Evolutionary conservation across 1,140 invertebrate genomes (phyloP).

Genomic region (Drosophila repleta): DNA sequence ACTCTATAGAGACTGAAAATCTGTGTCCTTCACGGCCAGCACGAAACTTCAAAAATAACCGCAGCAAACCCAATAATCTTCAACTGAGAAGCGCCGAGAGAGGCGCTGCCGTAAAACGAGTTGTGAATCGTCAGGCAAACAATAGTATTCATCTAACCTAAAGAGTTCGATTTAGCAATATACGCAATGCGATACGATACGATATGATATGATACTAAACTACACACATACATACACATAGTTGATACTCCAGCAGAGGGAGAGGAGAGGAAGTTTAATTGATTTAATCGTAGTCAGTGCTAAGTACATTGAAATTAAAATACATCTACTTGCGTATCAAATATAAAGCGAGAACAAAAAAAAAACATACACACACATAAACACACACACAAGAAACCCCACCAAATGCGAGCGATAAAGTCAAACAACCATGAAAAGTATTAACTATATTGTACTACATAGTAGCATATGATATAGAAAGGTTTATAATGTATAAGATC

Average conservation of each 20-base stretch:
- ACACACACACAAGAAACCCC: constrained; percentile 57
- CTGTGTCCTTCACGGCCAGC: background rate
- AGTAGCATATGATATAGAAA: constrained; percentile 43
- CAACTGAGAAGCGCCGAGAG: constrained; percentile 28
- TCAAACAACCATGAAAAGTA: constrained; percentile 50
- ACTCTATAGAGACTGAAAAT: constrained; percentile 15
- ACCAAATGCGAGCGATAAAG: constrained; percentile 61
- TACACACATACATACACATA: constrained; percentile 4
- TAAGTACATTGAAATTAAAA: constrained; percentile 32
- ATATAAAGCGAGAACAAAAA: constrained; percentile 13
- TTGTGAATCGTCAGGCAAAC: constrained; percentile 34
- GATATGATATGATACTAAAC: constrained; percentile 9
- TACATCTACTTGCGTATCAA: constrained; percentile 25
- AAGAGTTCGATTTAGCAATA: constrained; percentile 18
- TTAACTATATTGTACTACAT: constrained; percentile 55
- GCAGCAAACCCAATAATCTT: background rate
- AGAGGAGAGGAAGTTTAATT: background rate
- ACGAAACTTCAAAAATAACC: background rate
- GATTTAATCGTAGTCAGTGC: constrained; percentile 21
- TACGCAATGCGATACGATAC: background rate
- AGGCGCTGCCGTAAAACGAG: constrained; percentile 18
- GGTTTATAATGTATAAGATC: constrained; percentile 17
- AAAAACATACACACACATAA: no score
- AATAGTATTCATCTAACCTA: constrained; percentile 20
- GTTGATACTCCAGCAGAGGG: constrained; percentile 6